A percentile compares a stretch with the other conserved stretches of the same genome.
Conservation (phyloP, 2,888 invertebrate genomes). For the Eristalis intricaria region DNA sequence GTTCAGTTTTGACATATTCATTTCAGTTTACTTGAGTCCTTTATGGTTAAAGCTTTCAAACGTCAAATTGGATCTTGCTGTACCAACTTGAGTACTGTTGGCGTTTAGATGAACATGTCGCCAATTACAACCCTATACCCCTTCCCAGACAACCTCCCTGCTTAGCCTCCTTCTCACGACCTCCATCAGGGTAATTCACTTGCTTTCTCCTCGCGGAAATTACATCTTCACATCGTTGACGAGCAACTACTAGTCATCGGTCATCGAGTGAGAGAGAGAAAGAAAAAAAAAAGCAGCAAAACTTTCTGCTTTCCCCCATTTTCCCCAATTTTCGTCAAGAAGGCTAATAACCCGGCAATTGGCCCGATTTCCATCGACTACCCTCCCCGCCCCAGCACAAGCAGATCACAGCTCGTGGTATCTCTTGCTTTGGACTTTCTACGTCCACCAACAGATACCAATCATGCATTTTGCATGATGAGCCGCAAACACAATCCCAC, state of each 20-base stretch:
- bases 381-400: constrained; percentile 3
- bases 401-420: constrained; percentile 13
- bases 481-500: constrained; percentile 15
- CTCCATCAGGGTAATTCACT: neutral
- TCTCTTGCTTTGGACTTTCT: constrained; percentile 5
- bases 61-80: too few species aligned
- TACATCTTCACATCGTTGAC: neutral
- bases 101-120: too few species aligned
- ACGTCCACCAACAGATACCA: constrained; percentile 26
- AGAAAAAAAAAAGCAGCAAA: neutral
- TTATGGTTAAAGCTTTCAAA: too few species aligned
- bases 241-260: neutral
- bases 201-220: constrained; percentile 12
- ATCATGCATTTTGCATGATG: constrained; percentile 58
- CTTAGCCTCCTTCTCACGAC: constrained; percentile 15
- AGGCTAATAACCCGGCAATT: constrained; percentile 32
- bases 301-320: constrained; percentile 32
- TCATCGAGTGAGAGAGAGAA: neutral
- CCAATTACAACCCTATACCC: too few species aligned
- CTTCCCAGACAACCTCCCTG: neutral
- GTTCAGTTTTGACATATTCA: too few species aligned
- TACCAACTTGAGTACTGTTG: too few species aligned
- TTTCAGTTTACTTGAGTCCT: too few species aligned
- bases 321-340: constrained; percentile 17
- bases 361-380: constrained; percentile 43